Evolutionary conservation across 2,888 invertebrate species (phyloP).

Genomic region (Notocelia uddmanniana): DNA sequence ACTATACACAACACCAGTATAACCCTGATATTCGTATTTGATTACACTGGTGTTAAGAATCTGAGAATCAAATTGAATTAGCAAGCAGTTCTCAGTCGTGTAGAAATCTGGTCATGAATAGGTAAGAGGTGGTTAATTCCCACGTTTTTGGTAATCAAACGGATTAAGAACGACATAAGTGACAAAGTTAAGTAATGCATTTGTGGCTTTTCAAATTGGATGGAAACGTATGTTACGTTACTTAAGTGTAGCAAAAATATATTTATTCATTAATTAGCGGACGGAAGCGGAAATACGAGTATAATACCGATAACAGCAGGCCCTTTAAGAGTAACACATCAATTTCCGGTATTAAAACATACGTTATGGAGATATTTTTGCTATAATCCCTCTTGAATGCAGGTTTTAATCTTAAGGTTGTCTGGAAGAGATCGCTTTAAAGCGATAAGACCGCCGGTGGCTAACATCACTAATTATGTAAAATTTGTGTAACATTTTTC

Average conservation of each 20-base stretch:
- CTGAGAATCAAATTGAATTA: not conserved
- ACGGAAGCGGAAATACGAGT: conserved; percentile 40
- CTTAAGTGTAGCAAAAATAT: conserved; percentile 19
- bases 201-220: not conserved
- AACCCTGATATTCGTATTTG: no score
- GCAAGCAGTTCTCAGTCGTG: not conserved
- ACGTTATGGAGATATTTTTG: not conserved
- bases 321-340: conserved; percentile 26
- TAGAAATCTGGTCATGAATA: not conserved
- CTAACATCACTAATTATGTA: no score
- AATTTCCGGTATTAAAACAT: conserved; percentile 10
- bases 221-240: not conserved
- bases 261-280: conserved; percentile 24
- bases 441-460: no score
- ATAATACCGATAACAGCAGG: conserved; percentile 3
- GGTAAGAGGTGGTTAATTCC: conserved; percentile 4
- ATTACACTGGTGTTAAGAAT: not conserved
- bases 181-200: not conserved
- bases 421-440: no score
- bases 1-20: no score
- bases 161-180: not conserved
- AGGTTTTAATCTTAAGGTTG: no score
- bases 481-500: no score
- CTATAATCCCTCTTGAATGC: no score
- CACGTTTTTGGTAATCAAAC: conserved; percentile 1